Percentiles rank a stretch among this genome's conserved stretches.
Conservation (phyloP, 2,113 vertebrate genomes). For the Syrrhaptes paradoxus region DNA sequence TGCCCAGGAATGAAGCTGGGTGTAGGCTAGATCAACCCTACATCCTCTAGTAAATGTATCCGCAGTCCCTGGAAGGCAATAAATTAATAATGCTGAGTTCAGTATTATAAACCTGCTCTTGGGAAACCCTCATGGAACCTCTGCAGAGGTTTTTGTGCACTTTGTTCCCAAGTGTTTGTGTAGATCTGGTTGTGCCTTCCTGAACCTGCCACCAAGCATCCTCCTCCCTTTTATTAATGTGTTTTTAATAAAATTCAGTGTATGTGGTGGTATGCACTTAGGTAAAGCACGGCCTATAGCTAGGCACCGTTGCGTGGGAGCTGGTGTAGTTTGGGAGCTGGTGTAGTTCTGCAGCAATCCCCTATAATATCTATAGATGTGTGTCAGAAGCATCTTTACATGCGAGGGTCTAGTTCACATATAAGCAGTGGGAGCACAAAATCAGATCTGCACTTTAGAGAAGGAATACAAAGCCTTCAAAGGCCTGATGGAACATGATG, state of each 20-base stretch:
- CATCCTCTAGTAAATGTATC: not conserved
- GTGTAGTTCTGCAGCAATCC: not conserved
- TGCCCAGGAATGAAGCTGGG: not conserved
- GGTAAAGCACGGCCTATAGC: not conserved
- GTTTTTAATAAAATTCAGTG: slow-evolving; percentile 39
- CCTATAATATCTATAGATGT: not conserved
- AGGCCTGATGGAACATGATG: not conserved
- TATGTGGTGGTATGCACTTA: not conserved
- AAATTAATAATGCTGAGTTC: slow-evolving; percentile 29
- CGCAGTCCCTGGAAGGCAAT: not conserved
- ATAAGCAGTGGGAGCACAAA: not conserved
- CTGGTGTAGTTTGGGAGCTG: not conserved
- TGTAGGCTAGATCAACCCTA: not conserved
- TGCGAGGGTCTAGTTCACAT: not conserved
- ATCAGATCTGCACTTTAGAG: not conserved
- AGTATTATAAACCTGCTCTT: slow-evolving; percentile 37
- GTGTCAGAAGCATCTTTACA: not conserved
- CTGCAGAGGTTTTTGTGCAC: slow-evolving; percentile 41
- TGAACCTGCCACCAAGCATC: slow-evolving; percentile 20
- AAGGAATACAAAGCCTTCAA: not conserved
- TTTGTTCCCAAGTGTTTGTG: slow-evolving; percentile 39
- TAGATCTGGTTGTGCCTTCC: slow-evolving; percentile 46
- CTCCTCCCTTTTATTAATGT: not conserved
- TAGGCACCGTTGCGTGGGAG: not conserved
- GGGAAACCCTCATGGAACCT: slow-evolving; percentile 45